Conservation (phyloP, 2,888 invertebrate genomes). For the Papilio elwesi region DNA sequence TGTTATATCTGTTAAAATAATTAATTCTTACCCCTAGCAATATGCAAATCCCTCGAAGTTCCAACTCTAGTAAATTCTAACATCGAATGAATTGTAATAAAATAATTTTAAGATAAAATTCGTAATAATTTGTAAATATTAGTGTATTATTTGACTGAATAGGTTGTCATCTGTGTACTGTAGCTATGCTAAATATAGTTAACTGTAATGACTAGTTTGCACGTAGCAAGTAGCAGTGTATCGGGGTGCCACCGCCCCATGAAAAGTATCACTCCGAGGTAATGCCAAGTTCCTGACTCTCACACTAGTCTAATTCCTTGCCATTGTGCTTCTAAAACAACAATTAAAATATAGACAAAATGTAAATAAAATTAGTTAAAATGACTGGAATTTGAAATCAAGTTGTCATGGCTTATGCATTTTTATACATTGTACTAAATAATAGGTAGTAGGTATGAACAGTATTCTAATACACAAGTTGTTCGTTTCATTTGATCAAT, state of each 20-base stretch:
- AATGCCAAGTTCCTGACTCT: slow-evolving; percentile 31
- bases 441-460: slow-evolving; percentile 35
- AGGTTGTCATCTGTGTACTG: slow-evolving; percentile 38
- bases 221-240: background rate
- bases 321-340: slow-evolving; percentile 22
- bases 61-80: slow-evolving; percentile 3
- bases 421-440: slow-evolving; percentile 12
- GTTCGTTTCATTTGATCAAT: slow-evolving; percentile 19
- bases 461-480: slow-evolving; percentile 34
- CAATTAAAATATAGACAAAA: background rate
- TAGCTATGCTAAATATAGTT: slow-evolving; percentile 28
- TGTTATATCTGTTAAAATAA: no score
- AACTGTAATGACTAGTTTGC: slow-evolving; percentile 24
- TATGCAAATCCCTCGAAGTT: background rate
- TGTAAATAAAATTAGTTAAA: no score
- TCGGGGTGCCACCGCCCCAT: background rate
- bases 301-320: slow-evolving; percentile 27
- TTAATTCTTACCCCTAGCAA: no score
- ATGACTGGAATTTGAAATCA: no score
- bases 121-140: slow-evolving; percentile 38
- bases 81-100: slow-evolving; percentile 10
- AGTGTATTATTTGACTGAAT: slow-evolving; percentile 38
- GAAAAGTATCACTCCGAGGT: slow-evolving; percentile 1
- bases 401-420: slow-evolving; percentile 3
- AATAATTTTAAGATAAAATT: slow-evolving; percentile 21